Evolutionary conservation across 2,888 invertebrate genomes (phyloP), one percentile per base, ranked within the genome.

Genomic region (Trachelus tabidus): DNA sequence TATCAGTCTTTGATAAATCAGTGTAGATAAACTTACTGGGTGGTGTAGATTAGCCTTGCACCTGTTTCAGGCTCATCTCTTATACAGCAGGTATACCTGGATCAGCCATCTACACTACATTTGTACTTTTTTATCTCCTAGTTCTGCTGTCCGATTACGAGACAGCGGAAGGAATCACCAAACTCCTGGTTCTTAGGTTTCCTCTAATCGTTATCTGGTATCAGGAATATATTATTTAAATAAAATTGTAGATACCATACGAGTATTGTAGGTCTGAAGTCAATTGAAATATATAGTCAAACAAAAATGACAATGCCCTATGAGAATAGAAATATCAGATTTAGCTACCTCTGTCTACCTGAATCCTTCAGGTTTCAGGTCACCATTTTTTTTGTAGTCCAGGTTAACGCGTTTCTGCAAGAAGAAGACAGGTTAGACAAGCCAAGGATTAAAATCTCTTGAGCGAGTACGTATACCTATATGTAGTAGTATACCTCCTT

Each of bases 1-100:
- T 79, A 77, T 82, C 76, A 76, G 40, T 40, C 23, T 56, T 75
- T 81, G 81, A 82, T 82, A 81, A 81, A 81, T 82, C 81, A 81
- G 79, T 68, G 79, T 78, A 82, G 82, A 82, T 82, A 81, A 82
- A 78, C 56, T 56, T 56, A 56, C 56, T 56, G 56, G 56, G 56
- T 56, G 56, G 56, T 56, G 56, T 56, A 56, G 56, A 23, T 56
- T 56, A 23, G 56, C 23, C 56, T 23, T 56, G 56, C 56, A 56
- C 56, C 56, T 56, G 56, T 23, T 56, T 56, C 56, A 23, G 56
- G 56, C 23, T 56, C 56, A 56, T 56, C 56, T 23, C 56, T 56
- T 23, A 56, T 56, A 56, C 23, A 23, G 15, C 56, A 56, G 9
- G 23, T 56, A 56, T 56, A 56, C 56, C 56, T 2, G 56, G 56